phyloP scores from a whole-genome alignment of 92 coral and sea anemone species.

The Plumapathes pennacea region DNA sequence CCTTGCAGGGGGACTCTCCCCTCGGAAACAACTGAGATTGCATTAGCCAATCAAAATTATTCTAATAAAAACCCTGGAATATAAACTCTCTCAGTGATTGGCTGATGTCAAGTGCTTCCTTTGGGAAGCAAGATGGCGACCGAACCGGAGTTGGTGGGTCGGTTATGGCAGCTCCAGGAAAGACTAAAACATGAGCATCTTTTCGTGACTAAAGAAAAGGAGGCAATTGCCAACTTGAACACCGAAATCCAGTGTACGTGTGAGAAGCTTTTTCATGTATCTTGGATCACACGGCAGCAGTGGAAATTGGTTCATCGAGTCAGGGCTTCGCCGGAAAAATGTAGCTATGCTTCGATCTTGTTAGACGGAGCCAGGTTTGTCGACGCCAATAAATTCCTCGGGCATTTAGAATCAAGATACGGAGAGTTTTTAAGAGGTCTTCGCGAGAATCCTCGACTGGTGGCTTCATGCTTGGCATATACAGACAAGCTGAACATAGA shows the following conservation, averaged over 20 bases:
- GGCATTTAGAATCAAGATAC: conserved; percentile 86
- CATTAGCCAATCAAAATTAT: too few relatives aligned
- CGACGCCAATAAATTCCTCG: conserved; percentile 81
- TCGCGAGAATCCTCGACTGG: conserved; percentile 68
- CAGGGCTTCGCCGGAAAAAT: conserved; percentile 85
- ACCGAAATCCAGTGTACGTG: conserved; percentile 74
- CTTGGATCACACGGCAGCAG: conserved; percentile 93
- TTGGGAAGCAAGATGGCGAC: conserved; percentile 75
- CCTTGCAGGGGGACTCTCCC: too few relatives aligned
- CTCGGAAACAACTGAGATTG: too few relatives aligned
- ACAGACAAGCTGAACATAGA: conserved; percentile 80
- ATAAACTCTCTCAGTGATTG: conserved; percentile 15
- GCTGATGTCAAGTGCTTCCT: neutral
- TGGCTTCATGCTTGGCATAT: conserved; percentile 81
- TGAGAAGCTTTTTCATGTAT: conserved; percentile 83
- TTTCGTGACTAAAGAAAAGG: conserved; percentile 82
- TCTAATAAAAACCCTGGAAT: too few relatives aligned
- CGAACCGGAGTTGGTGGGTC: conserved; percentile 20
- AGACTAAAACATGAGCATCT: conserved; percentile 82
- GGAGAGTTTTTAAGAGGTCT: conserved; percentile 89
- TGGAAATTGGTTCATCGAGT: conserved; percentile 82
- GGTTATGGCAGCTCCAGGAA: conserved; percentile 83
- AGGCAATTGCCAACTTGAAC: conserved; percentile 61
- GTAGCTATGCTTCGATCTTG: conserved; percentile 76
- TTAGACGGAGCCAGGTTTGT: conserved; percentile 79